Percentiles rank a stretch among this genome's conserved stretches.
Evolutionary conservation across 2,888 invertebrate genomes (phyloP).

Genomic region (Lathronympha strigana): DNA sequence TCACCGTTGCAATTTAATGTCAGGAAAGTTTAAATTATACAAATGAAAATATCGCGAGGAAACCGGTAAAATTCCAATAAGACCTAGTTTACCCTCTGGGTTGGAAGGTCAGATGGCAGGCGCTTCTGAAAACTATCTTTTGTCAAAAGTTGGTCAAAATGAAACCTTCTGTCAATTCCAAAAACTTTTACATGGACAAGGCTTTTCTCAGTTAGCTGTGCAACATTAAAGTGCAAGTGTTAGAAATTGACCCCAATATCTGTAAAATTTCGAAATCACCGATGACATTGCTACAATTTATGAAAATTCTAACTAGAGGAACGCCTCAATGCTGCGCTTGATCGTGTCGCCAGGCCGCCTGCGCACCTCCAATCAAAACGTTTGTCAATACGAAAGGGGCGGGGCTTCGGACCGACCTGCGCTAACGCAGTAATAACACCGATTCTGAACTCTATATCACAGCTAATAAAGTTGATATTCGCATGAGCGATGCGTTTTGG

Average conservation of each 20-base stretch:
- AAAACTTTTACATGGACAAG: neutral
- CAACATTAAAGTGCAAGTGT: constrained; percentile 19
- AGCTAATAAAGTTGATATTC: constrained; percentile 49
- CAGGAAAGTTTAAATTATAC: too few species aligned
- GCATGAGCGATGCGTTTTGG: constrained; percentile 42
- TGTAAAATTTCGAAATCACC: constrained; percentile 34
- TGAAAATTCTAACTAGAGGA: constrained; percentile 52
- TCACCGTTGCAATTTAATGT: too few species aligned
- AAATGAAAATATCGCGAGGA: too few species aligned
- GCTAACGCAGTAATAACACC: constrained; percentile 39
- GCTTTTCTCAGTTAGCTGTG: neutral
- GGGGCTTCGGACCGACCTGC: constrained; percentile 59
- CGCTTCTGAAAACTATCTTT: neutral
- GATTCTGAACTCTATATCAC: constrained; percentile 50
- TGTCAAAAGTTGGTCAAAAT: neutral
- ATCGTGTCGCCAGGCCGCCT: constrained; percentile 64
- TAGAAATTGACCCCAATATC: constrained; percentile 31
- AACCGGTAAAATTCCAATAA: too few species aligned
- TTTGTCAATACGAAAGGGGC: constrained; percentile 72
- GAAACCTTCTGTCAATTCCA: too few species aligned
- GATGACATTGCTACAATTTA: constrained; percentile 41
- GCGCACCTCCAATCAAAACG: constrained; percentile 70
- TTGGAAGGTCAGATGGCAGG: neutral
- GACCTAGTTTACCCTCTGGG: too few species aligned
- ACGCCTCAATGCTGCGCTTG: constrained; percentile 74